A percentile compares a stretch with the other conserved stretches of the same genome.
Conservation (phyloP, 2,797 vertebrate species). For the Cheirogaleus major region DNA sequence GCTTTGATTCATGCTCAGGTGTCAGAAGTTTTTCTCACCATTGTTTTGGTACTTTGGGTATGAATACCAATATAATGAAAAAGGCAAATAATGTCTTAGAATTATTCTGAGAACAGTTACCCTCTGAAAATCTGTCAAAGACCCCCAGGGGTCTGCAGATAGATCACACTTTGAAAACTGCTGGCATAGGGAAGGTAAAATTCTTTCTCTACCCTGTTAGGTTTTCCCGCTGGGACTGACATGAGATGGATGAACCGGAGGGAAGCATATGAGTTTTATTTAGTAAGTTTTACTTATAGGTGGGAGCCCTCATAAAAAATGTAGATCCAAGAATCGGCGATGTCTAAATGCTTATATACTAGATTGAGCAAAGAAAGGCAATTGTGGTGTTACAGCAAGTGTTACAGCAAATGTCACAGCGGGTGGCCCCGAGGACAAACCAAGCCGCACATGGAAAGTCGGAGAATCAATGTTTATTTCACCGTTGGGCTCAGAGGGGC, state of each 20-base stretch:
- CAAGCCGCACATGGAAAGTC: too few relatives aligned
- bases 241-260: background rate
- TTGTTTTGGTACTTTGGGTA: background rate
- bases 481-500: too few relatives aligned
- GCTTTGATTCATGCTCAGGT: background rate
- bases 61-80: background rate
- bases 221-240: background rate
- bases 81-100: background rate
- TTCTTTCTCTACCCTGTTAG: background rate
- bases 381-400: too few relatives aligned
- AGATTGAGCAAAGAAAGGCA: background rate
- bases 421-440: too few relatives aligned
- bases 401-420: too few relatives aligned
- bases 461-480: too few relatives aligned
- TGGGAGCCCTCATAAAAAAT: background rate
- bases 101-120: background rate
- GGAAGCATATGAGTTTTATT: background rate
- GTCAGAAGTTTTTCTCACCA: background rate
- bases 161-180: background rate
- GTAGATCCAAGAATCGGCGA: background rate
- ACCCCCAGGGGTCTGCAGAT: rapidly evolving
- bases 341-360: background rate
- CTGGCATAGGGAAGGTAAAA: background rate
- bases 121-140: background rate
- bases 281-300: background rate